phyloP scores from a whole-genome alignment of 2,113 vertebrate genomes.

The Strix uralensis region DNA sequence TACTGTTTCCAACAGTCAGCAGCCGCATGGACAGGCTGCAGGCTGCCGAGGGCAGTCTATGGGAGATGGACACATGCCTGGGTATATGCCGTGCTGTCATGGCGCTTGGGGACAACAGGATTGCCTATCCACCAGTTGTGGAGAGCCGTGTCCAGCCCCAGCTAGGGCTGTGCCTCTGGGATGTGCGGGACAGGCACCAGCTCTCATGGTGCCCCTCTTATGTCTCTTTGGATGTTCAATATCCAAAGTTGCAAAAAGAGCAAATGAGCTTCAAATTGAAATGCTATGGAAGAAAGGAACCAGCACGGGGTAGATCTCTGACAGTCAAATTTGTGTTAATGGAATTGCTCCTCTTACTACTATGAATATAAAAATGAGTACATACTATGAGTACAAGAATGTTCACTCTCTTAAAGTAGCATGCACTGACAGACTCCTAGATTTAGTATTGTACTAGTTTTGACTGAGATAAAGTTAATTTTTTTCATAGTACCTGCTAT shows the following conservation, averaged over 20 bases:
- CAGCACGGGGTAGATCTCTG: background rate
- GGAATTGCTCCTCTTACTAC: background rate
- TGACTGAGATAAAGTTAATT: background rate
- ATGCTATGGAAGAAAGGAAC: background rate
- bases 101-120: accelerated
- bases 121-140: background rate
- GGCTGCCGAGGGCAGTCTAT: background rate
- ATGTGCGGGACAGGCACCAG: accelerated
- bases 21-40: background rate
- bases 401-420: background rate
- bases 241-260: background rate
- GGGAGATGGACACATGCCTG: background rate
- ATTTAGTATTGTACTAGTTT: background rate
- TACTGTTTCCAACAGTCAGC: background rate
- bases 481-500: background rate
- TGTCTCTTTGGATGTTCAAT: background rate
- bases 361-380: too few species aligned
- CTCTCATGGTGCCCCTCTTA: background rate
- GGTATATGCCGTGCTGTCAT: accelerated
- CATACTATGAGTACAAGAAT: background rate
- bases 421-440: background rate
- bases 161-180: background rate
- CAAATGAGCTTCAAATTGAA: background rate
- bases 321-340: background rate
- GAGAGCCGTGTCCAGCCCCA: background rate